Conservation (phyloP, 2,113 vertebrate species). For the Lepus americanus region DNA sequence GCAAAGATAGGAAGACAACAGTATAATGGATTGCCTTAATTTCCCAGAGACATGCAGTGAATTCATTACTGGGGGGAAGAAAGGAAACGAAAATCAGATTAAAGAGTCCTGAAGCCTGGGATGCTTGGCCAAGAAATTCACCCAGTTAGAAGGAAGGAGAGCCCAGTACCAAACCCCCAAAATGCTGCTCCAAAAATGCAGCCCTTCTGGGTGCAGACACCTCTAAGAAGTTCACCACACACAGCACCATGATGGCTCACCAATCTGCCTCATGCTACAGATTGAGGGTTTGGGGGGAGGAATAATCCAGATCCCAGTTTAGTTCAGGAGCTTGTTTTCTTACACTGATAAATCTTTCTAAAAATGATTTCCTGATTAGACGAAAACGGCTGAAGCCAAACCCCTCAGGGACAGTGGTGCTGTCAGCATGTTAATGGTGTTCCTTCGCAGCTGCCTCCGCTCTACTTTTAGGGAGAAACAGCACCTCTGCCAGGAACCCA, state of each 20-base stretch:
- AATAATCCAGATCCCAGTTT: conserved; percentile 82
- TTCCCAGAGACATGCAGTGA: conserved; percentile 77
- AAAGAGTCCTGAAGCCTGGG: conserved; percentile 21
- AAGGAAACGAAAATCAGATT: conserved; percentile 70
- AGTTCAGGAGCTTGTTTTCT: conserved; percentile 81
- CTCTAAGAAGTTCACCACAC: no score
- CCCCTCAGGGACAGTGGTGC: conserved; percentile 84
- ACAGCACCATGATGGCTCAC: neutral
- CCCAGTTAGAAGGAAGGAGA: neutral
- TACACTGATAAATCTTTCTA: conserved; percentile 84
- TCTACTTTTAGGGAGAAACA: conserved; percentile 81
- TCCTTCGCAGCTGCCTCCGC: conserved; percentile 88
- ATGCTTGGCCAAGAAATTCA: conserved; percentile 2
- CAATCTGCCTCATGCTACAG: conserved; percentile 30
- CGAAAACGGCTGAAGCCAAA: conserved; percentile 86
- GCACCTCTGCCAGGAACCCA: conserved; percentile 81
- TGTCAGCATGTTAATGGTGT: conserved; percentile 86
- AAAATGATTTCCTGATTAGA: conserved; percentile 89
- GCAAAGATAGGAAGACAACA: conserved; percentile 71
- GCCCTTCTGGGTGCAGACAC: neutral
- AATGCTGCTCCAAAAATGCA: neutral
- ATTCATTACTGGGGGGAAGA: conserved; percentile 74
- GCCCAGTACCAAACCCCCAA: neutral
- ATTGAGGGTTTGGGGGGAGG: neutral
- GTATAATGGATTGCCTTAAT: conserved; percentile 83